phyloP scores from a whole-genome alignment of 2,113 vertebrate species.

The Alethe castanea region DNA sequence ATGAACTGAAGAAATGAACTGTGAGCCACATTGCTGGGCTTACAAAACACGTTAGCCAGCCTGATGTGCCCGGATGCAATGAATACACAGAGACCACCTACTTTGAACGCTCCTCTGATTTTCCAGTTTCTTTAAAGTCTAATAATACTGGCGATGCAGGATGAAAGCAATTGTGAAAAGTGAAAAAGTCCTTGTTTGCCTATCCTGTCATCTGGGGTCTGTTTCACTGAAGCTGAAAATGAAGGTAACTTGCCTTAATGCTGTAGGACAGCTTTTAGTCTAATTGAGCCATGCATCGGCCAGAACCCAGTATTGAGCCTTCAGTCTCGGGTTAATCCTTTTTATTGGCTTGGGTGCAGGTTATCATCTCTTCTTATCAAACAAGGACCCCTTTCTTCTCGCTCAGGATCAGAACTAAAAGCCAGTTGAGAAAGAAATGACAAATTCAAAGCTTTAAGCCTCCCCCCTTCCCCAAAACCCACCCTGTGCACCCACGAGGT shows the following conservation, averaged over 20 bases:
- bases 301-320: constrained; percentile 39
- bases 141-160: constrained; percentile 49
- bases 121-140: constrained; percentile 48
- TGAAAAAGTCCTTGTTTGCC: constrained; percentile 58
- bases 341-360: constrained; percentile 45
- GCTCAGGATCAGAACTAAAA: constrained; percentile 26
- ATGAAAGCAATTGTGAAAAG: constrained; percentile 65
- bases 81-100: constrained; percentile 27
- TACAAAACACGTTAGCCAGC: constrained; percentile 9
- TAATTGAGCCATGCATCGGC: constrained; percentile 24
- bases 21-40: constrained; percentile 5
- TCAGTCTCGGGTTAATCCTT: constrained; percentile 48
- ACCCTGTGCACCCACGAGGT: background rate
- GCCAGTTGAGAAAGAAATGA: constrained; percentile 48
- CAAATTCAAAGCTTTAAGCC: constrained; percentile 49
- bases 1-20: constrained; percentile 60
- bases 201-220: constrained; percentile 57
- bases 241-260: constrained; percentile 52
- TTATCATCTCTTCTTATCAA: constrained; percentile 64
- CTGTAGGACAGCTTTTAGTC: constrained; percentile 64
- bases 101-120: constrained; percentile 54
- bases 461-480: background rate
- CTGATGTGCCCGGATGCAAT: constrained; percentile 28
- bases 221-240: constrained; percentile 54
- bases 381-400: constrained; percentile 60